Evolutionary conservation across 37 sponge, comb jelly and placozoan genomes (phyloP).

Genomic region (Mnemiopsis leidyi): DNA sequence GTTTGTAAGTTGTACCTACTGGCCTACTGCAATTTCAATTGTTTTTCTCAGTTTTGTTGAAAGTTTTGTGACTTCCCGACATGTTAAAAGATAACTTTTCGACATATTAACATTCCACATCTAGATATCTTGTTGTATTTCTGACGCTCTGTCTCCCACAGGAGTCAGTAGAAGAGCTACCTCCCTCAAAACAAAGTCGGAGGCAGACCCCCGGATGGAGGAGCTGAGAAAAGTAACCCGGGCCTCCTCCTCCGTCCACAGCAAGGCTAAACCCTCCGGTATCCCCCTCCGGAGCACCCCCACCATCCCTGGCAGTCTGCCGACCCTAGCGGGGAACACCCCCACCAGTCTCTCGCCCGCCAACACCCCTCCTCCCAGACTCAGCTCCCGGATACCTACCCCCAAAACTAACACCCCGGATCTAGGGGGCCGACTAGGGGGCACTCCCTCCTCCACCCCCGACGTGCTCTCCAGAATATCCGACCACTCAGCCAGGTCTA

Average conservation of each 20-base stretch:
- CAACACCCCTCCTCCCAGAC: neutral
- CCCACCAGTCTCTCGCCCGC: neutral
- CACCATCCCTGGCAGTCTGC: neutral
- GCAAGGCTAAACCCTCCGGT: constrained; percentile 3
- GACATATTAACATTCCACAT: too few species aligned
- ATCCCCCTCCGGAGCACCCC: neutral
- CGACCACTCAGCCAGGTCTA: neutral
- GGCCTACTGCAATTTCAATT: too few species aligned
- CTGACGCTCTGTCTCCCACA: too few species aligned
- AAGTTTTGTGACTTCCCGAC: too few species aligned
- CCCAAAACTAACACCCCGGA: constrained; percentile 21
- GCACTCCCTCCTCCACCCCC: constrained; percentile 1
- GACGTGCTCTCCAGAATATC: neutral
- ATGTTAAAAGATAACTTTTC: too few species aligned
- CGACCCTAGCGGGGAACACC: neutral
- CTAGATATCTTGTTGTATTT: neutral
- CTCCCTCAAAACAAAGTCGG: constrained; percentile 20
- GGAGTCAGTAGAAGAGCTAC: constrained; percentile 19
- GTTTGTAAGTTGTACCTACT: neutral
- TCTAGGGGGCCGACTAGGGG: neutral
- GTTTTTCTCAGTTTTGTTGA: too few species aligned
- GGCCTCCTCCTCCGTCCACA: constrained; percentile 42
- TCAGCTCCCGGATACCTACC: neutral
- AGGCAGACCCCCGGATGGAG: constrained; percentile 47
- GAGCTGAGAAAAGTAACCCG: constrained; percentile 55